Evolutionary conservation across 1,140 invertebrate species (phyloP).

Genomic region (Drosophila bocqueti): DNA sequence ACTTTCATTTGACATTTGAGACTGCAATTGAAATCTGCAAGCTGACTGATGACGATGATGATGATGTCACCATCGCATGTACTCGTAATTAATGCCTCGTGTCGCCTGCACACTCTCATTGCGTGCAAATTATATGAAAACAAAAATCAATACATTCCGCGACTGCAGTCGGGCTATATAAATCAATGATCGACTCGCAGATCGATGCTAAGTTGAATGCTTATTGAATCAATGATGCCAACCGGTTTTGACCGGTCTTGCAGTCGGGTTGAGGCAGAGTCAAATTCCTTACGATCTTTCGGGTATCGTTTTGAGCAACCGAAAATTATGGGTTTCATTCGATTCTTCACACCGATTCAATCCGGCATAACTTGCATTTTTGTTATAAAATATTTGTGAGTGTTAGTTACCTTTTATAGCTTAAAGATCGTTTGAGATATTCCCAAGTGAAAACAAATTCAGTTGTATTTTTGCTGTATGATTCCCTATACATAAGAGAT

Average conservation of each 20-base stretch:
- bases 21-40: constrained; percentile 62
- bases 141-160: constrained; percentile 38
- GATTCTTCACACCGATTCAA: constrained; percentile 15
- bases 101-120: constrained; percentile 57
- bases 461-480: background rate
- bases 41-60: constrained; percentile 12
- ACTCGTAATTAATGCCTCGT: constrained; percentile 67
- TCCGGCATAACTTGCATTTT: constrained; percentile 12
- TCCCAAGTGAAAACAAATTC: background rate
- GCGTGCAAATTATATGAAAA: constrained; percentile 55
- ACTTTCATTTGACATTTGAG: constrained; percentile 74
- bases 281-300: constrained; percentile 17
- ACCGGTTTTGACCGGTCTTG: constrained; percentile 34
- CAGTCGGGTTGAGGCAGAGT: constrained; percentile 7
- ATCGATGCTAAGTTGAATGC: constrained; percentile 51
- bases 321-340: constrained; percentile 29
- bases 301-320: background rate
- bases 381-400: background rate
- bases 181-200: constrained; percentile 43
- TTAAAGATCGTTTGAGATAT: background rate
- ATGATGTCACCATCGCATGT: constrained; percentile 51
- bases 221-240: constrained; percentile 44
- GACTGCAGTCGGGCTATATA: constrained; percentile 34
- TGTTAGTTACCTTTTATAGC: background rate
- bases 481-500: background rate